Percentiles rank a stretch among this genome's conserved stretches.
These are phyloP conservation scores for Suncus etruscus DNA, from an alignment of 2,113 vertebrate genomes.

Conservation along the genomic window DNA sequence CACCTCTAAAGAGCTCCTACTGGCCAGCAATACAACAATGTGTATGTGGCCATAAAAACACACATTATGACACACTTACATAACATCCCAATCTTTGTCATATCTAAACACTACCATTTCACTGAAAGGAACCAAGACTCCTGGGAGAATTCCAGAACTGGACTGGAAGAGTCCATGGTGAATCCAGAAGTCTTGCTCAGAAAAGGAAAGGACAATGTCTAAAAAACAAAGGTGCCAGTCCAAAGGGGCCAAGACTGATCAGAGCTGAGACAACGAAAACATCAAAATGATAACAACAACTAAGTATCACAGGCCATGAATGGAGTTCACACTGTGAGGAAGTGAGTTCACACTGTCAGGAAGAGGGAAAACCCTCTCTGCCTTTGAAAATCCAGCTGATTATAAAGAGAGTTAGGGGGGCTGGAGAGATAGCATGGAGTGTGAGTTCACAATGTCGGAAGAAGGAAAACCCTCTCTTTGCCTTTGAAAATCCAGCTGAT, in stretches of 20 bases:
- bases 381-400: not conserved
- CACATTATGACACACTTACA: too few relatives aligned
- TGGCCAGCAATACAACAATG: not conserved
- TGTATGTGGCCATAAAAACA: too few relatives aligned
- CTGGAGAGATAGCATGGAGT: too few relatives aligned
- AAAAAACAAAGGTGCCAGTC: not conserved
- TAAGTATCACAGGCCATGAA: slow-evolving; percentile 17
- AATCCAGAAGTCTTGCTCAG: not conserved
- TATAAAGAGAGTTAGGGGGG: too few relatives aligned
- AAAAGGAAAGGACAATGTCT: not conserved
- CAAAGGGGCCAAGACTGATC: not conserved
- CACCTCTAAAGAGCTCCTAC: not conserved
- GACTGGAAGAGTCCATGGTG: not conserved
- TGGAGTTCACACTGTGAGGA: not conserved
- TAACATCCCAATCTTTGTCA: not conserved
- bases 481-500: too few relatives aligned
- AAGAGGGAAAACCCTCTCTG: not conserved
- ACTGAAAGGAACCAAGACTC: slow-evolving; percentile 31
- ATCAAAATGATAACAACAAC: slow-evolving; percentile 5
- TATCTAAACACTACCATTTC: not conserved
- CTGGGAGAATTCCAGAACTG: slow-evolving; percentile 6
- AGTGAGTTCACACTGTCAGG: not conserved
- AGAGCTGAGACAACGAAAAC: slow-evolving; percentile 16
- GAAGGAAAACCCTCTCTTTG: too few relatives aligned
- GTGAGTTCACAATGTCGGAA: too few relatives aligned